Percentiles rank a stretch among this genome's conserved stretches.
phyloP scores from a whole-genome alignment of 2,113 vertebrate genomes.

The Syngnathus scovelli region DNA sequence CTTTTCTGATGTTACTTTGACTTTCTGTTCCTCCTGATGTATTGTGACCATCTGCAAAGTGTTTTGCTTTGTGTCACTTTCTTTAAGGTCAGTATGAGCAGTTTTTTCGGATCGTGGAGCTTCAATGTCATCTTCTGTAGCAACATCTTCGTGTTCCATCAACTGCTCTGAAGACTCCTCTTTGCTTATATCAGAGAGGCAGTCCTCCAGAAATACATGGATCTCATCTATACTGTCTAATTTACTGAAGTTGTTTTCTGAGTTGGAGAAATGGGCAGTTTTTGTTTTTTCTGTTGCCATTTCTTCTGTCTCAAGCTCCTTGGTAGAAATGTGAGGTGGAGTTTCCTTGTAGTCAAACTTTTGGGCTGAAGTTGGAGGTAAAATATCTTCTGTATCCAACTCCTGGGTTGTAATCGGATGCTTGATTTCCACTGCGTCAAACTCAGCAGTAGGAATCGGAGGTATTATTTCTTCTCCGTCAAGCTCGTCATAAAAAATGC shows the following conservation, averaged over 20 bases:
- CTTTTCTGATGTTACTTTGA: not conserved
- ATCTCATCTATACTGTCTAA: slow-evolving; percentile 16
- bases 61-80: slow-evolving; percentile 16
- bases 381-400: not conserved
- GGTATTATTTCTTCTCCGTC: not conserved
- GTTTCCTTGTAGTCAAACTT: not conserved
- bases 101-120: slow-evolving; percentile 16
- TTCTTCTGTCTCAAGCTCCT: not conserved
- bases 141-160: slow-evolving; percentile 10
- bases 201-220: slow-evolving; percentile 3
- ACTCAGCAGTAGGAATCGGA: not conserved
- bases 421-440: not conserved
- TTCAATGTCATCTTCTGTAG: slow-evolving; percentile 8
- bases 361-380: not conserved
- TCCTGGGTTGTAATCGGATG: not conserved
- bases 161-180: not conserved
- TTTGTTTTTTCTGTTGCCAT: slow-evolving; percentile 29
- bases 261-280: slow-evolving; percentile 21
- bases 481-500: not conserved
- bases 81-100: slow-evolving; percentile 16
- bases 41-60: not conserved
- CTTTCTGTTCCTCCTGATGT: not conserved
- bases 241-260: slow-evolving; percentile 11
- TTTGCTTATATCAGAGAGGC: slow-evolving; percentile 8
- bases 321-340: not conserved